Evolutionary conservation across 1,140 invertebrate species (phyloP).

Genomic region (Solenopsis fugax): DNA sequence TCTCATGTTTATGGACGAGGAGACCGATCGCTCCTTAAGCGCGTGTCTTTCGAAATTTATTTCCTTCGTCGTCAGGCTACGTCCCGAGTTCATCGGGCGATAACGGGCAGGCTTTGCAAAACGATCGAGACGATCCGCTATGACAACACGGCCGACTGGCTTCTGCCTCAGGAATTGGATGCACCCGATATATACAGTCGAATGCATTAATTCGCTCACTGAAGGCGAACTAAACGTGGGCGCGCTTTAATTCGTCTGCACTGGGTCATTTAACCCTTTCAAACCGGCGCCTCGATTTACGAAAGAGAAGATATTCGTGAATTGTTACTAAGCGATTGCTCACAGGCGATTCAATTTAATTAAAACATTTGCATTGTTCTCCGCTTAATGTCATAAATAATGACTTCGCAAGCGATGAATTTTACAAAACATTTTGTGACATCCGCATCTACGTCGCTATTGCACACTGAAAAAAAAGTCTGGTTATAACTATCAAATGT

Average conservation of each 20-base stretch:
- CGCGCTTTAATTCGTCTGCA: conserved; percentile 47
- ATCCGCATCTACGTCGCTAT: neutral
- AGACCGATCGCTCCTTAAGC: conserved; percentile 58
- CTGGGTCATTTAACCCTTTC: conserved; percentile 53
- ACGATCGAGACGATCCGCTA: conserved; percentile 52
- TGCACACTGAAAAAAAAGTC: no score
- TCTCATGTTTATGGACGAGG: conserved; percentile 67
- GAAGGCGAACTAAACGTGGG: conserved; percentile 31
- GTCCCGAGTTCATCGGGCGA: conserved; percentile 28
- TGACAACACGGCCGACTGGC: conserved; percentile 24
- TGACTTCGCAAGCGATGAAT: neutral
- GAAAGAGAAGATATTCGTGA: conserved; percentile 4
- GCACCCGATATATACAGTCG: conserved; percentile 36
- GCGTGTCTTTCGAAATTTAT: conserved; percentile 60
- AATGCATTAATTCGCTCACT: conserved; percentile 54
- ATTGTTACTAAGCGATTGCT: neutral
- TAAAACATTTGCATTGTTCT: neutral
- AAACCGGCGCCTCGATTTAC: conserved; percentile 1
- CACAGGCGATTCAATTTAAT: conserved; percentile 8
- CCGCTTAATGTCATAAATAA: conserved; percentile 7
- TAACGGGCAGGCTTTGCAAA: conserved; percentile 53
- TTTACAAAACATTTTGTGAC: neutral
- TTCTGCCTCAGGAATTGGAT: conserved; percentile 8
- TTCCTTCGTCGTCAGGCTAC: conserved; percentile 46
- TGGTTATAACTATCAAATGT: no score